Base-by-base conservation (phyloP, 1,140 invertebrate species). In the Pogonognathellus flavescens region DNA sequence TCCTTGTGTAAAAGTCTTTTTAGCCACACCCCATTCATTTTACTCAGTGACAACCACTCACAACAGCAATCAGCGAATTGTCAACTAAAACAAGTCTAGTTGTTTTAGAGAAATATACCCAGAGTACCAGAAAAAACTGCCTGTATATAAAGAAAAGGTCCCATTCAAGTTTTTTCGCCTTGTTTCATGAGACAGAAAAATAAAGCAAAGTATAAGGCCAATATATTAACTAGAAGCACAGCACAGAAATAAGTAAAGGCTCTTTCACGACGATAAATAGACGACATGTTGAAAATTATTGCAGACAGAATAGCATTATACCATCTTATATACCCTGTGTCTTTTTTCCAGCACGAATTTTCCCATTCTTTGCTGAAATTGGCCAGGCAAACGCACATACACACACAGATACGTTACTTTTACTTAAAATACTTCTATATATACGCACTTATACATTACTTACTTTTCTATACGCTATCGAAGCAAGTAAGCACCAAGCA, bases 261-360 rank as follows among this genome's bases (percentile, higher is more conserved):
- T 20, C 70, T 76, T 76, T 14, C 70, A 76, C 31, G 55, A 81
- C 80, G 53, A 81, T 81, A 81, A 81, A 81, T 81, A 81, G 80
- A 81, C 80, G 80, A 81, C 82, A 59, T 66, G n/a, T 50, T 22
- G 55, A 76, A 52, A 70, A 70, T n/a, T 85, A 57, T 81, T 84
- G 25, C 87, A 83, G 82, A 86, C 59, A 53, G 57, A 76, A 76
- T 50, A 76, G 31, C 70, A 76, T 76, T 76, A 76, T 18, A 49
- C 9, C 9, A 76, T 76, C 22, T 76, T 76, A 50, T 76, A 76
- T 25, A n/a, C 31, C 14, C 49, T 16, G 31, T 76, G 25, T 76
- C 41, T 76, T 76, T 76, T n/a, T 31, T 50, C 70, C 31, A 41
- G 31, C 31, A 76, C n/a, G 70, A n/a, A 49, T 76, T 76, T 76